These are phyloP conservation scores for Paratilapia polleni DNA, from an alignment of 2,113 vertebrate genomes.

Conservation along the genomic window DNA sequence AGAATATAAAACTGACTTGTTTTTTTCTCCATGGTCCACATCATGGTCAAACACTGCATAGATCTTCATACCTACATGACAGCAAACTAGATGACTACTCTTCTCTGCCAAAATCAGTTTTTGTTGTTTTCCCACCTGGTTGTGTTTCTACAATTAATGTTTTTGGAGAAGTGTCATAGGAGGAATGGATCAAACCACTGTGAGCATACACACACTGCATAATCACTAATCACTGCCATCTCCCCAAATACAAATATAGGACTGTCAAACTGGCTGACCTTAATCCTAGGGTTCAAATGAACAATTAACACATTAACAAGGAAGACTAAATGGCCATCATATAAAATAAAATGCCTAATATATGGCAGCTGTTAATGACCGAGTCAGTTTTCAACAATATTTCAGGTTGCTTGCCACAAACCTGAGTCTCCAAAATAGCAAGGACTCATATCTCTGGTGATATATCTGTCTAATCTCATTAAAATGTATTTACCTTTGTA, in stretches of 20 bases:
- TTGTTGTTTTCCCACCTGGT: background rate
- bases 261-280: background rate
- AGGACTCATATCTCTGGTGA: background rate
- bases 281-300: background rate
- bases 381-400: background rate
- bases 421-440: background rate
- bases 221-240: background rate
- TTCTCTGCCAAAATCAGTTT: background rate
- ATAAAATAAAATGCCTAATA: background rate
- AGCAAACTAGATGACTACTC: background rate
- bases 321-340: background rate
- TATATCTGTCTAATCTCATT: background rate
- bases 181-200: background rate
- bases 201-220: background rate
- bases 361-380: background rate
- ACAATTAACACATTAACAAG: background rate
- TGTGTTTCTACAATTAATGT: background rate
- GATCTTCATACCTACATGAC: background rate
- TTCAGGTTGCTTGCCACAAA: background rate
- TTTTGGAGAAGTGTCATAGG: background rate
- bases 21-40: background rate
- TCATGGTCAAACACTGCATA: background rate
- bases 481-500: background rate
- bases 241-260: background rate
- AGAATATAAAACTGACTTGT: background rate